Base-by-base conservation (phyloP, 2,888 invertebrate species). In the Prosapia bicincta region DNA sequence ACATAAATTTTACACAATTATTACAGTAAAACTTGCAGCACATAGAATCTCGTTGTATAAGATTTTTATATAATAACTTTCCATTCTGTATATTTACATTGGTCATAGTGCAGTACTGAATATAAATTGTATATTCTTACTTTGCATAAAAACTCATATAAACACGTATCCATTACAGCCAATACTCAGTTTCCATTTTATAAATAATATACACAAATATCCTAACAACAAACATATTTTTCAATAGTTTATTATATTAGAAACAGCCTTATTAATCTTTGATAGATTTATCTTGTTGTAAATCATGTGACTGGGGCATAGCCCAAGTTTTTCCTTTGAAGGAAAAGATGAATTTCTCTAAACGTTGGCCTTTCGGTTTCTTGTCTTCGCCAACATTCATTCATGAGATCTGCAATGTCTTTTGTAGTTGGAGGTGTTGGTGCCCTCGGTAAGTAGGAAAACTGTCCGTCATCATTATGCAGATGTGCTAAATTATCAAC, bases 401-500 rank as follows among this genome's bases (percentile, higher is more conserved):
- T 83, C 87, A 90, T 88, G 79, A 90, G 85, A 82, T 89, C 89
- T 82, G 87, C 88, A 79, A 90, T 88, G 83, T 90, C 89, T 81
- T 87, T 87, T 66, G 89, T 88, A 81, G 88, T 88, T 77, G 85
- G 84, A n/a, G 85, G 83, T 0, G 89, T 88, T 26, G 85, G 82
- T 0, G 89, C 89, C 74, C 88, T 84, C 66, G 85, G 83, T 30
- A 80, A 78, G 70, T 79, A 80, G 32, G 78, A 78, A 76, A 79
- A 81, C 25, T 79, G 76, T 26, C 78, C 80, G 71, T 90, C 89
- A 83, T 89, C 89, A 72, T 88, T 88, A 82, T 91, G 89, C 84
- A 92, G 86, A 83, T 91, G 91, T 26, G 92, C 90, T 72, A 95
- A 88, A 85, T 95, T 94, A 82, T 93, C 93, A 79, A 96, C 89